Evolutionary conservation across 1,140 invertebrate species (phyloP).

Genomic region (Acromyrmex heyeri): DNA sequence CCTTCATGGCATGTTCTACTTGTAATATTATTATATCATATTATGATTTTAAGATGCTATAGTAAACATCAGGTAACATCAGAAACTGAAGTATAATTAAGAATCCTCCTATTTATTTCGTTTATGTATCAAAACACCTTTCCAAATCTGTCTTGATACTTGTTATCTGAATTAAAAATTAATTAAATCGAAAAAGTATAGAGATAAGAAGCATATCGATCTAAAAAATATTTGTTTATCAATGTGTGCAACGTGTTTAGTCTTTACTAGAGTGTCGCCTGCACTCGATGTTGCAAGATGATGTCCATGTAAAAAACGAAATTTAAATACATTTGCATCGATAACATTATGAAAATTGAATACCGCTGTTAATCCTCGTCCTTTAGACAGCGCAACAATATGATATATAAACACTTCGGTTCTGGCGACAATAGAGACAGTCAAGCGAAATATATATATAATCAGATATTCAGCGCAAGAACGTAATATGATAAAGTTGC

Average conservation of each 20-base stretch:
- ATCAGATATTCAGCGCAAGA: neutral
- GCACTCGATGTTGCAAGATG: conserved; percentile 29
- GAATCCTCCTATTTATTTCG: neutral
- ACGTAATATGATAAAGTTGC: neutral
- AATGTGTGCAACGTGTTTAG: conserved; percentile 26
- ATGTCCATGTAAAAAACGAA: neutral
- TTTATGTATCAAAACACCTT: neutral
- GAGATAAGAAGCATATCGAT: neutral
- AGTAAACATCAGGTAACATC: neutral
- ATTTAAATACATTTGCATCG: neutral
- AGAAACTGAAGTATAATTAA: neutral
- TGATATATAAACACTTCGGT: neutral
- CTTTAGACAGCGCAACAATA: neutral
- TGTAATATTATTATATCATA: conserved; percentile 17
- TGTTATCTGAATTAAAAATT: neutral
- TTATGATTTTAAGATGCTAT: neutral
- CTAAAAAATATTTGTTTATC: conserved; percentile 36
- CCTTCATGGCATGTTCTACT: neutral
- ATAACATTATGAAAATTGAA: neutral
- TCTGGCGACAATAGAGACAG: neutral
- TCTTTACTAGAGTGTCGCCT: conserved; percentile 26
- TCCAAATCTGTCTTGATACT: neutral
- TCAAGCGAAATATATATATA: neutral
- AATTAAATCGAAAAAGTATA: neutral
- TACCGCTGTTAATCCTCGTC: neutral